Evolutionary conservation across 1,140 invertebrate species (phyloP), one percentile per base, ranked within the genome.

Genomic region (Atta cephalotes): DNA sequence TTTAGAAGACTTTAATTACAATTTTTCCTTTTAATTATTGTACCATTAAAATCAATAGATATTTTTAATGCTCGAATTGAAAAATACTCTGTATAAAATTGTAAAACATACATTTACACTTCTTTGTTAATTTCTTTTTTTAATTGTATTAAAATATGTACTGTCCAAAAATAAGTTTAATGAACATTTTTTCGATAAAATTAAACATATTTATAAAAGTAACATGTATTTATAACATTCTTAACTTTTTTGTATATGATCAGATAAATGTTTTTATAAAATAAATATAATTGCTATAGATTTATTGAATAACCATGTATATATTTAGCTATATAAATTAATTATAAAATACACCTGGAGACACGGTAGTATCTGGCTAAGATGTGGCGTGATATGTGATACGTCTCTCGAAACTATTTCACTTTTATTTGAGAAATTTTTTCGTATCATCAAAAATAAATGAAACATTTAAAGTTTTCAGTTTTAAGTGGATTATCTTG

Each of bases 211-310:
- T 25, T 71, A 21, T 25, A 25, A 58, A 58, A 71, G 7, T 5
- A 16, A 81, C 31, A 81, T 28, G 14, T 56, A 45, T 70, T 9
- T 80, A 45, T 45, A 80, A 81, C 2, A 58, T 70, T 81, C 53
- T 65, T 70, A 80, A 56, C 65, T 81, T 71, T 70, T 10, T 71
- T 60, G 35, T 58, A 81, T 45, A 70, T 71, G 71, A 71, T 58
- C 14, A 68, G 21, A 70, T 25, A 7, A 60, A 81, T 45, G 35
- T 71, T 82, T 82, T 82, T 82, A 72, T 53, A 82, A 72, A 60
- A 45, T 58, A 21, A 72, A 9, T 80, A 45, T 70, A 66, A 68
- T 58, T 68, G 12, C n/a, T 80, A 53, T 49, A 68, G 56, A 53
- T 79, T 51, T n/a, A 68, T 53, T 56, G 56, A 80, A 80, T 14